These are phyloP conservation scores for Mus spretus DNA, from an alignment of 2,797 vertebrate species.

Conservation along the genomic window DNA sequence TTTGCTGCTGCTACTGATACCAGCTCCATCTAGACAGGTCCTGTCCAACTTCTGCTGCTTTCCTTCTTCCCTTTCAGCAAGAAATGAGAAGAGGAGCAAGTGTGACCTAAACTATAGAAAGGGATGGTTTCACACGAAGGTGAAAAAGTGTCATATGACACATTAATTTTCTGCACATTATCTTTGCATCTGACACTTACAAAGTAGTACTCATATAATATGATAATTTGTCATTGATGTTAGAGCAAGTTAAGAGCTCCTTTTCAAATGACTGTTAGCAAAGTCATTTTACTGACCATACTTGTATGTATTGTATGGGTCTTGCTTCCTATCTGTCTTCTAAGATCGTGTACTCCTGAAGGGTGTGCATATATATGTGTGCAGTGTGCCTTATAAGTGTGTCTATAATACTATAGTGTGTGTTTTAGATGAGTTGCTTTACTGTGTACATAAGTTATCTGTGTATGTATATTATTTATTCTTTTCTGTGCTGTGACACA, in stretches of 20 bases:
- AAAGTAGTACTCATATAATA: slow-evolving; percentile 49
- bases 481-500: neutral
- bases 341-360: neutral
- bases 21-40: fast-evolving
- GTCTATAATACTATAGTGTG: neutral
- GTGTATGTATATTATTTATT: neutral
- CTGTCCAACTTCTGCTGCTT: neutral
- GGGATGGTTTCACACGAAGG: slow-evolving; percentile 75
- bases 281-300: neutral
- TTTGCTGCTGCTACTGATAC: neutral
- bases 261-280: neutral
- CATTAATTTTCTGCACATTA: slow-evolving; percentile 79
- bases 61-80: neutral
- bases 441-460: neutral
- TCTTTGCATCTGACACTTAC: slow-evolving; percentile 79
- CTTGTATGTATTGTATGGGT: fast-evolving
- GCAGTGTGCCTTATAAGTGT: neutral
- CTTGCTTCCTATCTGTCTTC: neutral
- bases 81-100: slow-evolving; percentile 68
- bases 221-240: neutral
- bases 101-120: slow-evolving; percentile 58
- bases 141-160: slow-evolving; percentile 75
- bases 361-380: neutral
- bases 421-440: neutral
- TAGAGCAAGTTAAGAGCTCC: neutral